Evolutionary conservation across 2,888 invertebrate genomes (phyloP), one percentile per base, ranked within the genome.

Genomic region (Danaus chrysippus): DNA sequence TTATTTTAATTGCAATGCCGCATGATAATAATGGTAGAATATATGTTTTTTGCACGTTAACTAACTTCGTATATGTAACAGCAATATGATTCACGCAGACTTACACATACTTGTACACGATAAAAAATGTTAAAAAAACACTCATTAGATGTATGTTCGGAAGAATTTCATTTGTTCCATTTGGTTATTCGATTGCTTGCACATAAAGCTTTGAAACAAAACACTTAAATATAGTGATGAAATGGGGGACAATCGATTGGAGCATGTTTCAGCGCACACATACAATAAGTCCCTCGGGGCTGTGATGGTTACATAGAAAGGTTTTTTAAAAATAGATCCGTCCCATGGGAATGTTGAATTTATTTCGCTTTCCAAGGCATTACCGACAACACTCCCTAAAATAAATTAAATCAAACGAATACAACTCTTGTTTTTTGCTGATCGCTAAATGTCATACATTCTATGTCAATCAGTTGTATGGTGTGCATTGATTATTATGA

Each of bases 41-140:
- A 76, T 72, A 82, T 63, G 64, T 66, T 84, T 79, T 84, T 78
- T 88, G 89, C 88, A 90, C 88, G 88, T 78, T 73, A 78, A 79
- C 74, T 75, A 72, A 76, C 73, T 60, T 75, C 54, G 43, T 59
- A 41, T 57, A 42, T 12, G 56, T 59, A 54, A 67, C 58, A 66
- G 62, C 58, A 62, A 52, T 17, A 49, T 11, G 11, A 49, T 17
- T 17, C 10, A 34, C 23, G 23, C 23, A 34, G 23, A 34, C 8
- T 34, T 34, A 34, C 23, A 34, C 23, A 34, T 34, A 34, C 23
- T 23, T 23, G 2, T 34, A 34, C 23, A 34, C 23, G 2, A 34
- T 5, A 34, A 34, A 34, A 34, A 3, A 23, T 23, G 3, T 23
- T 3, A 34, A 34, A 34, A 34, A 34, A 34, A 34, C 23, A 34